Evolutionary conservation across 2,797 vertebrate species (phyloP).

Genomic region (Staurois parvus): DNA sequence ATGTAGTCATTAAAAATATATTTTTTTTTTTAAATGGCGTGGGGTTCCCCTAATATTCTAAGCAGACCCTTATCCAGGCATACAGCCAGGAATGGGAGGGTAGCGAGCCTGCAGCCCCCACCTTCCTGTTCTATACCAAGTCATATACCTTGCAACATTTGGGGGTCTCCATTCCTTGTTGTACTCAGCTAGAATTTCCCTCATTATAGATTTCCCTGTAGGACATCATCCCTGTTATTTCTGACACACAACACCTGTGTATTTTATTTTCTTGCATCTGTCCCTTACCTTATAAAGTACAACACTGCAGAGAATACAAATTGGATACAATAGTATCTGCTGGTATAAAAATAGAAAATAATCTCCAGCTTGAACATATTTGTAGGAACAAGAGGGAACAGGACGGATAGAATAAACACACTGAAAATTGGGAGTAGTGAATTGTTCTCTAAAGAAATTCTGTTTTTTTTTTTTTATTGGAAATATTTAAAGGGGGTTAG

Average conservation of each 20-base stretch:
- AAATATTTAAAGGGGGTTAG: neutral
- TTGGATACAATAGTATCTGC: neutral
- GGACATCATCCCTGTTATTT: conserved; percentile 6
- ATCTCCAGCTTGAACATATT: neutral
- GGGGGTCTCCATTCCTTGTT: no score
- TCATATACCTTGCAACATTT: no score
- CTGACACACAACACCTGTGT: conserved; percentile 18
- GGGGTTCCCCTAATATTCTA: no score
- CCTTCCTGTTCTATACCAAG: no score
- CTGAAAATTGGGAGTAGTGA: neutral
- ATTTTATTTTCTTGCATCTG: neutral
- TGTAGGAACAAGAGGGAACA: neutral
- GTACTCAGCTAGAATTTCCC: neutral
- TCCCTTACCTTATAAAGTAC: neutral
- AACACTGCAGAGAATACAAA: neutral
- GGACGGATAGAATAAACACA: neutral
- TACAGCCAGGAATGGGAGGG: no score
- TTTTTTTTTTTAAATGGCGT: no score
- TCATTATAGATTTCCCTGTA: conserved; percentile 8
- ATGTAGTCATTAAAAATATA: no score
- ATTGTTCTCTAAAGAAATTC: neutral
- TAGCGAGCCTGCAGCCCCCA: no score
- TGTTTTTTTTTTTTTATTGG: neutral
- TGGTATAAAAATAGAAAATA: conserved; percentile 13
- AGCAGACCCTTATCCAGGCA: no score